phyloP scores from a whole-genome alignment of 2,113 vertebrate species.

The Gorsachius goisagi region DNA sequence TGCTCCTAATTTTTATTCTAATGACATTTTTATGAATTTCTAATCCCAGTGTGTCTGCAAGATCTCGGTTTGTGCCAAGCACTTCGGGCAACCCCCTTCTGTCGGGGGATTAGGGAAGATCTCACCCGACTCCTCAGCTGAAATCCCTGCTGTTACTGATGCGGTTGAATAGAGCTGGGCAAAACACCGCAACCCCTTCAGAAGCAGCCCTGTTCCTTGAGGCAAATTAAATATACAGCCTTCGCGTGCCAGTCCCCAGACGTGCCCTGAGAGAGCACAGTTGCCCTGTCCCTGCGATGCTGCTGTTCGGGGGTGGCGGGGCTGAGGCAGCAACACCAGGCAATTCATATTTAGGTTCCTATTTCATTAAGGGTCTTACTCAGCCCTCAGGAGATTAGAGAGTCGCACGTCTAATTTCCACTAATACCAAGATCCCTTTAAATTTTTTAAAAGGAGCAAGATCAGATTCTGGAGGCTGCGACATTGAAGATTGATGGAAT shows the following conservation, averaged over 20 bases:
- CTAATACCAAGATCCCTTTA: slow-evolving; percentile 17
- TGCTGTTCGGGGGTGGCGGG: background rate
- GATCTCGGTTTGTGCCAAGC: background rate
- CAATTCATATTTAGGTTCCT: background rate
- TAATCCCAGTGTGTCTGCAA: background rate
- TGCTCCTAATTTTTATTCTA: background rate
- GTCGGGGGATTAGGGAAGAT: background rate
- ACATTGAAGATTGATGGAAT: background rate
- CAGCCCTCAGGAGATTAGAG: background rate
- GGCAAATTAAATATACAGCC: fast-evolving
- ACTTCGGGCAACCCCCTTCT: background rate
- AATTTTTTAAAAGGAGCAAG: background rate
- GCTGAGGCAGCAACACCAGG: fast-evolving
- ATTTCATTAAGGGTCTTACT: background rate
- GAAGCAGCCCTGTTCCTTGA: background rate
- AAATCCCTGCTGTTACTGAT: fast-evolving
- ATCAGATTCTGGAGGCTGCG: background rate
- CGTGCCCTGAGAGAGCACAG: fast-evolving
- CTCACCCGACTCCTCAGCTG: fast-evolving
- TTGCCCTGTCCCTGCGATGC: fast-evolving
- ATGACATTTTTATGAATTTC: background rate
- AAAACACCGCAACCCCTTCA: background rate
- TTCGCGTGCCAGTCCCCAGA: fast-evolving
- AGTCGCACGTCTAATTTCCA: background rate
- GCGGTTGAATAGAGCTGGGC: fast-evolving